Base-by-base conservation (phyloP, 1,140 invertebrate genomes). In the Drosophila orosa region DNA sequence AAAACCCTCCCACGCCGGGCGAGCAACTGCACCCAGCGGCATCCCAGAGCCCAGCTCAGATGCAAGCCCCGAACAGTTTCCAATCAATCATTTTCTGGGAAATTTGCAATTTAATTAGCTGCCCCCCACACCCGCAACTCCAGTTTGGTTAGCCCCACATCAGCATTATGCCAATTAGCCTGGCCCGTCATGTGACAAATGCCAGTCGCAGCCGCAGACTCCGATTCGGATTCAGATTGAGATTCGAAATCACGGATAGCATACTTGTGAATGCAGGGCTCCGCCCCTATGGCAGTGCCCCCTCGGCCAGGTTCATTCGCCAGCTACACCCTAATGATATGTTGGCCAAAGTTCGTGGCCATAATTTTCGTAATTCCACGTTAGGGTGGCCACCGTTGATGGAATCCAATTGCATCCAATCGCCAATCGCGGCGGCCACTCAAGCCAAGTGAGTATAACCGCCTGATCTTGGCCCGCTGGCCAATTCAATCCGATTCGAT, bases 351-450 rank as follows among this genome's bases (percentile, higher is more conserved):
- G 52, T 50, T 61, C 50, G 48, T 57, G 42, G 63, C 48, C 63
- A 74, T 87, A 84, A 87, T 87, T 87, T 87, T 80, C 54, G 52
- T 87, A 87, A 89, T 87, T 78, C 55, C 63, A 80, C 75, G 63
- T 84, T 84, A 80, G 81, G 81, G 81, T 68, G 80, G 77, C 66
- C 75, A 54, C 72, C 62, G 79, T 89, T 87, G 76, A 89, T 63
- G 68, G 58, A 63, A 63, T 37, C 35, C 61, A 74, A 74, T 89
- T 87, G 84, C 83, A 87, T 85, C 33, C 56, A 85, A 83, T 83
- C 58, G 76, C 40, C 52, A n/a, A n/a, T n/a, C n/a, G 44, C 42
- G 22, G 22, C 42, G 22, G 57, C 35, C 73, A 72, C 45, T 83
- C 75, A 55, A 40, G 39, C 37, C 52, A 63, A 80, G 62, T 63